Percentiles rank a stretch among this genome's conserved stretches.
Conservation (phyloP, 2,888 invertebrate species). For the Acronicta aceris region DNA sequence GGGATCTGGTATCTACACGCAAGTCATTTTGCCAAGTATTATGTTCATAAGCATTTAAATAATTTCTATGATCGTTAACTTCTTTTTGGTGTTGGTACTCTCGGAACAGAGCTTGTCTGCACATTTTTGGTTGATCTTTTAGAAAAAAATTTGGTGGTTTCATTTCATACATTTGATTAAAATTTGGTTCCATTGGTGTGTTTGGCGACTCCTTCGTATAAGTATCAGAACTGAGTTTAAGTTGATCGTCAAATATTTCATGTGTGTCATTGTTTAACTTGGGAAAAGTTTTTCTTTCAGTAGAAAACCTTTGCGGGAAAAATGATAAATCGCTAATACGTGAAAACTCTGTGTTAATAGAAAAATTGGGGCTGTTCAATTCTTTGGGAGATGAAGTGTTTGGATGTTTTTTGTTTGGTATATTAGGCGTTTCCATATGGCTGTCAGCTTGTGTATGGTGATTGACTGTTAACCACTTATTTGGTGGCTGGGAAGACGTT, state of each 20-base stretch:
- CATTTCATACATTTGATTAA: conserved; percentile 65
- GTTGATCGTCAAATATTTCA: conserved; percentile 72
- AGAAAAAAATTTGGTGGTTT: conserved; percentile 67
- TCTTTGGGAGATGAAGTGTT: conserved; percentile 86
- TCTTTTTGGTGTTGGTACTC: conserved; percentile 75
- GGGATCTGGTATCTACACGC: conserved; percentile 70
- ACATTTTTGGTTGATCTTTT: conserved; percentile 75
- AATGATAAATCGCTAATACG: conserved; percentile 85
- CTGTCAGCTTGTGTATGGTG: conserved; percentile 63
- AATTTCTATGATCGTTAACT: conserved; percentile 67
- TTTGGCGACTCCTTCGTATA: conserved; percentile 87
- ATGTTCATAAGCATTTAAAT: conserved; percentile 69
- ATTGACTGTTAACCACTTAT: conserved; percentile 73
- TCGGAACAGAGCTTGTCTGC: conserved; percentile 79
- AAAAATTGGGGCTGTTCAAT: conserved; percentile 82
- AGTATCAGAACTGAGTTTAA: conserved; percentile 84
- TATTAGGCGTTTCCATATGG: conserved; percentile 66
- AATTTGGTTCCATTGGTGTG: conserved; percentile 68
- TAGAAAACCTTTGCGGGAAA: conserved; percentile 82
- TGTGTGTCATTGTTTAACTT: conserved; percentile 77
- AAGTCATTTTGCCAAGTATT: conserved; percentile 78
- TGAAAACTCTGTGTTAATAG: conserved; percentile 84
- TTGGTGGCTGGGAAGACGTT: conserved; percentile 72
- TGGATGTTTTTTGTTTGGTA: conserved; percentile 78
- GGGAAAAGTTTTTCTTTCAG: conserved; percentile 79